Base-by-base conservation (phyloP, 2,888 invertebrate genomes). In the Eupithecia subumbrata region DNA sequence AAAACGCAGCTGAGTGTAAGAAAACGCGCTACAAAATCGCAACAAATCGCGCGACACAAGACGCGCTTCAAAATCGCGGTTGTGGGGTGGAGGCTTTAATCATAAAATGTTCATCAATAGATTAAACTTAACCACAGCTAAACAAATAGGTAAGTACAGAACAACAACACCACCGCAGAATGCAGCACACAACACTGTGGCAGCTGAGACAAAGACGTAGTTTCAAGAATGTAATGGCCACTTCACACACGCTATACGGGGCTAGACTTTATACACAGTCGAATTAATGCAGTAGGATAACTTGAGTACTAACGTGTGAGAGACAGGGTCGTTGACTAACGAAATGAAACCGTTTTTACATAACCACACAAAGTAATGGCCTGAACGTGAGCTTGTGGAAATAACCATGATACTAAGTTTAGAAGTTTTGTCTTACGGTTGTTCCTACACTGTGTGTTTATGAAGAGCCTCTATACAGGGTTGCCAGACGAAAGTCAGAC, bases 171-270 rank as follows among this genome's bases (percentile, higher is more conserved):
- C 18, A 34, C 64, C 64, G 34, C 34, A 60, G 25, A 60, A 60
- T 25, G 9, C 22, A 56, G 56, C 60, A 60, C 60, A 60, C 60
- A 25, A 60, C 64, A 52, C 22, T 45, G 64, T 37, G 11, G 34
- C 63, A 40, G 69, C 43, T 76, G 68, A 82, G 81, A 83, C 82
- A 84, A 84, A 84, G 82, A 82, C 81, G 82, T 84, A 85, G 81
- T 85, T 79, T 80, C 79, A 81, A 82, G 82, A 84, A 71, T 78
- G 78, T 88, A 88, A 88, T 87, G 88, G 87, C 83, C 85, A 85
- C 87, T 88, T 82, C 86, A 85, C 83, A 83, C 82, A 78, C 77
- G 76, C 78, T 66, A 40, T 52, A 56, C 5, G 68, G 74, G 74
- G 56, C 56, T 60, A 73, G 56, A 69, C 71, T 73, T 43, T 70